Conservation (phyloP, 2,113 vertebrate species). For the Neolamprologus hecqui region DNA sequence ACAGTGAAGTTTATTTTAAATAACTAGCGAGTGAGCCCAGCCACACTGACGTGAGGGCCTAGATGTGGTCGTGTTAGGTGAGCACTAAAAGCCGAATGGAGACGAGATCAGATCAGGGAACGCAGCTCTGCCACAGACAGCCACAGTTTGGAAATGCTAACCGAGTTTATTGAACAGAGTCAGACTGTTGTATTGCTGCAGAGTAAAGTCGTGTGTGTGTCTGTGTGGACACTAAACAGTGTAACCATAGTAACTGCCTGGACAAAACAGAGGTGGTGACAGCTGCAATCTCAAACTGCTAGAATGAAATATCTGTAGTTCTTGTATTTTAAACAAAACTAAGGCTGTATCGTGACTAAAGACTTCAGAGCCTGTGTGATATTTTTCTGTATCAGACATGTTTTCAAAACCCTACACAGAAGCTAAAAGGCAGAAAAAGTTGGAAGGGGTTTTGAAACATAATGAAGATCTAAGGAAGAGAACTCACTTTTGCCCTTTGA, state of each 20-base stretch:
- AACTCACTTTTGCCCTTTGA: constrained; percentile 8
- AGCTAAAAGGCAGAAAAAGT: background rate
- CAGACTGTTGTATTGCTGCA: background rate
- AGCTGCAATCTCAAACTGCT: background rate
- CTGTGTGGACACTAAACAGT: background rate
- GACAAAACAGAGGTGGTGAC: background rate
- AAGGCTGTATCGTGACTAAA: background rate
- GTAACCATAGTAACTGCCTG: background rate
- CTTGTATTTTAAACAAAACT: background rate
- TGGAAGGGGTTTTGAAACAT: background rate
- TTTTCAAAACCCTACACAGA: background rate
- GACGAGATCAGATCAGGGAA: background rate
- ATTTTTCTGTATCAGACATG: background rate
- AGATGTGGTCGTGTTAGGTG: background rate
- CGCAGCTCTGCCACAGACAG: background rate
- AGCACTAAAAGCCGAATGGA: background rate
- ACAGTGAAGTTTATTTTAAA: fast-evolving
- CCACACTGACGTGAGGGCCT: background rate
- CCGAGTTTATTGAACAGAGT: background rate
- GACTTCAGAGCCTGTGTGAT: background rate
- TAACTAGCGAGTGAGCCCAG: background rate
- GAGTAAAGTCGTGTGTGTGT: background rate
- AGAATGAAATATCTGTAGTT: background rate
- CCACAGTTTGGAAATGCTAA: background rate
- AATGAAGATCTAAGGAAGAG: constrained; percentile 1